These are phyloP conservation scores for Tenodera sinensis DNA, from an alignment of 2,888 invertebrate genomes.

Conservation along the genomic window DNA sequence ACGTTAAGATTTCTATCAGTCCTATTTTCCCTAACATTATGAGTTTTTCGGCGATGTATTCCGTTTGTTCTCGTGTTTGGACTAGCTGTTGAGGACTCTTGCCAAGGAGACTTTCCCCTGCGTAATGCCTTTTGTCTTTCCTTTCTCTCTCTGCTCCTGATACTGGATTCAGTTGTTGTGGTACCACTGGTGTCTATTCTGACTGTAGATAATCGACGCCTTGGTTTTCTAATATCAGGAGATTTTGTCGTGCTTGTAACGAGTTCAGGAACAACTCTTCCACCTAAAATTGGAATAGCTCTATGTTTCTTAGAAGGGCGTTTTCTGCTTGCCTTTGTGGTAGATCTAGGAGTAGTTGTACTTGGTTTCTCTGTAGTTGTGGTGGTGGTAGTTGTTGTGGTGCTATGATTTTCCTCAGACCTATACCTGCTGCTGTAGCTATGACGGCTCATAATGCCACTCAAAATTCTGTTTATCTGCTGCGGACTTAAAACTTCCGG, in stretches of 20 bases:
- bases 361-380: neutral
- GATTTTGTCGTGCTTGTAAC: neutral
- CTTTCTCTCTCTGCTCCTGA: neutral
- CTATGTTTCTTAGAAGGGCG: neutral
- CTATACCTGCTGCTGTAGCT: neutral
- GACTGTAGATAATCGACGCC: neutral
- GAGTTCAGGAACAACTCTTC: neutral
- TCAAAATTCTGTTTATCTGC: constrained; percentile 3
- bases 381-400: neutral
- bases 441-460: constrained; percentile 3
- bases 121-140: neutral
- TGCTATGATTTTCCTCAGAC: neutral
- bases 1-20: neutral
- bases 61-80: neutral
- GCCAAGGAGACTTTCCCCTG: neutral
- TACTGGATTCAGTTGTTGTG: neutral
- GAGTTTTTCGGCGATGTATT: neutral
- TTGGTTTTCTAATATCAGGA: neutral
- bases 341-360: neutral
- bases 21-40: neutral
- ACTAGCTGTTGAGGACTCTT: neutral
- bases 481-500: neutral
- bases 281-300: neutral
- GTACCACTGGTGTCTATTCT: neutral
- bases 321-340: neutral